phyloP scores from a whole-genome alignment of 2,888 invertebrate genomes.

The Melipona beecheii region DNA sequence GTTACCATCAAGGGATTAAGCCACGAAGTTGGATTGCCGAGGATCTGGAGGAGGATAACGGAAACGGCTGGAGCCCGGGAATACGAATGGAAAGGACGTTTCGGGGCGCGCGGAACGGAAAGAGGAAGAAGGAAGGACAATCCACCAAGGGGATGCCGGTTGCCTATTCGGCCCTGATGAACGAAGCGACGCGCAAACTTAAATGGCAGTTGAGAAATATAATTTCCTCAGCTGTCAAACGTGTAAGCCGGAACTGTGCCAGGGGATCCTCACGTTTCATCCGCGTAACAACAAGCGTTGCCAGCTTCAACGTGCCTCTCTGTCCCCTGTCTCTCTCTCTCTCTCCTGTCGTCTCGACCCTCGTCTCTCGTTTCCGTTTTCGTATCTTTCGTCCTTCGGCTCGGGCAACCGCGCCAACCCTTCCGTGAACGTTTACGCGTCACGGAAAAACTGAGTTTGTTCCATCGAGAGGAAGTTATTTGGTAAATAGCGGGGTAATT shows the following conservation, averaged over 20 bases:
- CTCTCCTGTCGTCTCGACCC: not conserved
- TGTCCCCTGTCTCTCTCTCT: not conserved
- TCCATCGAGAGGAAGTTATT: not conserved
- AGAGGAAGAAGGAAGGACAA: conserved; percentile 39
- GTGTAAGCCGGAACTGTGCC: conserved; percentile 75
- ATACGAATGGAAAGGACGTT: conserved; percentile 47
- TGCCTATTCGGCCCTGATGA: conserved; percentile 71
- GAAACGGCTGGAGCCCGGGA: conserved; percentile 55
- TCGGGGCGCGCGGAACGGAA: conserved; percentile 18
- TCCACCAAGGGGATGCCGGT: conserved; percentile 52
- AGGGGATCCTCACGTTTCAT: conserved; percentile 69
- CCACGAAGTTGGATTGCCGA: conserved; percentile 69
- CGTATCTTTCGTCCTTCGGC: conserved; percentile 18
- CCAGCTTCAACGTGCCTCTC: conserved; percentile 39
- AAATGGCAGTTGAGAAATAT: conserved; percentile 82
- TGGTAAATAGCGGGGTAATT: not conserved
- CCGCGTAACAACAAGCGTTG: conserved; percentile 53
- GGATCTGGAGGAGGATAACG: conserved; percentile 65
- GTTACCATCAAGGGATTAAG: conserved; percentile 73
- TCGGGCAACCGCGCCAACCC: conserved; percentile 12
- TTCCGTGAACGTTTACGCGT: conserved; percentile 22
- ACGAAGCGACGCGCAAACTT: conserved; percentile 77
- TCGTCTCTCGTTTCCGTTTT: conserved; percentile 27
- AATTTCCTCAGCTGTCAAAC: conserved; percentile 82
- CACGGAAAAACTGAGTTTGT: conserved; percentile 15